These are phyloP conservation scores for Kryptolebias marmoratus DNA, from an alignment of 2,113 vertebrate genomes.

Conservation along the genomic window DNA sequence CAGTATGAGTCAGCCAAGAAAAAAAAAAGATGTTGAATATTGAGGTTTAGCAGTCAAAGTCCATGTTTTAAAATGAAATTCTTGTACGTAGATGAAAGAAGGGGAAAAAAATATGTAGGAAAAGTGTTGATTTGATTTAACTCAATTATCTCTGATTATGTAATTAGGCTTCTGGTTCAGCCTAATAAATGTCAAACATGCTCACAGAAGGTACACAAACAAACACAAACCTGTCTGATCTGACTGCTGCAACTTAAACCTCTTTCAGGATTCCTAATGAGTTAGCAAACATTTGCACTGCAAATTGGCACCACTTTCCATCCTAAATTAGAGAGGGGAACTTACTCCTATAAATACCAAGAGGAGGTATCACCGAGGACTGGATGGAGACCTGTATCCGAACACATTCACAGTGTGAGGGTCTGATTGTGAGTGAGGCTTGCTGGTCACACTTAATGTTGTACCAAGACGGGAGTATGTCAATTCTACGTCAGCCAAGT, in stretches of 20 bases:
- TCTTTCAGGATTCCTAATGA: slow-evolving; percentile 63
- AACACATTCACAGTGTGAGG: slow-evolving; percentile 65
- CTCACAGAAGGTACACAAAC: slow-evolving; percentile 59
- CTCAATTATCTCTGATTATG: slow-evolving; percentile 68
- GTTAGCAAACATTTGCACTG: slow-evolving; percentile 76
- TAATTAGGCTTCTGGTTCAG: slow-evolving; percentile 56
- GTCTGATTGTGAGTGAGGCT: slow-evolving; percentile 69
- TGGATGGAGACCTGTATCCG: slow-evolving; percentile 71
- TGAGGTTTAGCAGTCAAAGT: slow-evolving; percentile 34
- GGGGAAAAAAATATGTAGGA: slow-evolving; percentile 15
- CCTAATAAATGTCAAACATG: slow-evolving; percentile 65
- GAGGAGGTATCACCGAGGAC: slow-evolving; percentile 67
- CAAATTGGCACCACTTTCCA: slow-evolving; percentile 61
- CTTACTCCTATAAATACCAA: slow-evolving; percentile 74
- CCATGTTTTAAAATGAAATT: slow-evolving; percentile 51
- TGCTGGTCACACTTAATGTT: slow-evolving; percentile 70
- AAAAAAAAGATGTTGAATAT: slow-evolving; percentile 17
- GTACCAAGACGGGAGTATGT: slow-evolving; percentile 62
- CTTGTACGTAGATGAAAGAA: slow-evolving; percentile 69
- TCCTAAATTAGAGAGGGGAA: slow-evolving; percentile 47
- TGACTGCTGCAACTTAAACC: slow-evolving; percentile 47
- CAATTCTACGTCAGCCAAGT: slow-evolving; percentile 63
- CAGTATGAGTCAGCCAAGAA: slow-evolving; percentile 9
- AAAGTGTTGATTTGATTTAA: slow-evolving; percentile 61
- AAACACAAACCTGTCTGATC: slow-evolving; percentile 64